Evolutionary conservation across 2,113 vertebrate species (phyloP), one percentile per base, ranked within the genome.

Genomic region (Cisticola juncidis): DNA sequence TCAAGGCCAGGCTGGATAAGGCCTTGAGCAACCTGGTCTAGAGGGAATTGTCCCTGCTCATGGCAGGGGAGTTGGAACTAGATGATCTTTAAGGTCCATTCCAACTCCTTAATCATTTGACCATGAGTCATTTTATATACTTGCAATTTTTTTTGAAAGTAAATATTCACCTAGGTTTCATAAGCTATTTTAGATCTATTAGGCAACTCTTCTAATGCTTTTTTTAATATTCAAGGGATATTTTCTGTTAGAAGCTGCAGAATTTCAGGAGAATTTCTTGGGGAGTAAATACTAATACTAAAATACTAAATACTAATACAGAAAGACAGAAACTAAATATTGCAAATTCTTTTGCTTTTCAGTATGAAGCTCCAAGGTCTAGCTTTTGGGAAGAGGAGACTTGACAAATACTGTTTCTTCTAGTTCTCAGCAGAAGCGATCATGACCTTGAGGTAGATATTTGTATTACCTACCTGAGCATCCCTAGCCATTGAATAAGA

Each of bases 11-110:
- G 20, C 2, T 50, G 36, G 44, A 73, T 44, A 14, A 58, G 12
- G 8, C 8, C 22, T 48, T 80, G 48, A 64, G 11, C 8, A 56
- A 5, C 6, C 11, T 64, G 17, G 11, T 48, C 57, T 44, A 36
- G 36, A 7, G 6, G 36, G 18, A 65, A 21, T 3, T 33, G 18
- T 33, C 26, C 28, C 11, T 64, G 57, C 3, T 25, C 11, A 22
- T 13, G 22, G 14, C 31, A 65, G 11, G 7, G 13, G 2, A 2
- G 1, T 15, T 50, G 50, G 44, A 40, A 33, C 14, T 1, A 23
- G 19, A 9, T 7, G 5, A 66, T 17, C 23, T 25, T 66, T 58
- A 45, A 29, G 12, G 28, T 33, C 33, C 0, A 0, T 73, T 66
- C 36, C 50, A 57, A 28, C 2, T 3, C 7, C 19, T 50, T 24